Conservation (phyloP, 2,797 vertebrate genomes). For the Danio aesculapii region DNA sequence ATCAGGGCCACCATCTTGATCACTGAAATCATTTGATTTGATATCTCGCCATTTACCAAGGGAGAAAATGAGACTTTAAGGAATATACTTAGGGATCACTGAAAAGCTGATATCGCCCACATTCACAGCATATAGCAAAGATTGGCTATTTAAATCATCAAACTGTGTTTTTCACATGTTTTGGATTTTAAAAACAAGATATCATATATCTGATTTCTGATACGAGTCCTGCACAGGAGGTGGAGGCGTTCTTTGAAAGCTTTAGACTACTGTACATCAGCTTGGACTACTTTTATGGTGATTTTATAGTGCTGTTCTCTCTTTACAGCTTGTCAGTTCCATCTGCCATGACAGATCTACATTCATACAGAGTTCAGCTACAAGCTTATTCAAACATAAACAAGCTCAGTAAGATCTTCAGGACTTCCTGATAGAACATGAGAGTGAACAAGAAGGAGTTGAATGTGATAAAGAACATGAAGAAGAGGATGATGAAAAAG, state of each 20-base stretch:
- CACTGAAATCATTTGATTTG: conserved; percentile 14
- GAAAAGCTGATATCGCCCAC: not conserved
- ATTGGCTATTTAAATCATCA: not conserved
- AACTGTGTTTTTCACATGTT: not conserved
- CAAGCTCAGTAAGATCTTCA: not conserved
- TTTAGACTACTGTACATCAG: not conserved
- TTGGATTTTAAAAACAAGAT: not conserved
- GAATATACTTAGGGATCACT: not conserved
- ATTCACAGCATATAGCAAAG: not conserved
- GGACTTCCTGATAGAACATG: not conserved
- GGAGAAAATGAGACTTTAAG: not conserved
- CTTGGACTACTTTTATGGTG: not conserved
- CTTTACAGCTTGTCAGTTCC: not conserved
- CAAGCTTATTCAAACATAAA: not conserved
- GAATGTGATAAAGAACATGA: not conserved
- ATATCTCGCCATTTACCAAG: conserved; percentile 15
- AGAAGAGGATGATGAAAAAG: too few species aligned
- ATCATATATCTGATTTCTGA: not conserved
- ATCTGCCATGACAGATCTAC: not conserved
- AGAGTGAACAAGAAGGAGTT: not conserved
- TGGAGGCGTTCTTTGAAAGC: not conserved
- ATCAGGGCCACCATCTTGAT: conserved; percentile 26
- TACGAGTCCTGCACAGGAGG: not conserved
- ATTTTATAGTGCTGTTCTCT: not conserved
- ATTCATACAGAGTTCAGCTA: not conserved